phyloP scores from a whole-genome alignment of 2,888 invertebrate genomes.

The Malacosoma neustria region DNA sequence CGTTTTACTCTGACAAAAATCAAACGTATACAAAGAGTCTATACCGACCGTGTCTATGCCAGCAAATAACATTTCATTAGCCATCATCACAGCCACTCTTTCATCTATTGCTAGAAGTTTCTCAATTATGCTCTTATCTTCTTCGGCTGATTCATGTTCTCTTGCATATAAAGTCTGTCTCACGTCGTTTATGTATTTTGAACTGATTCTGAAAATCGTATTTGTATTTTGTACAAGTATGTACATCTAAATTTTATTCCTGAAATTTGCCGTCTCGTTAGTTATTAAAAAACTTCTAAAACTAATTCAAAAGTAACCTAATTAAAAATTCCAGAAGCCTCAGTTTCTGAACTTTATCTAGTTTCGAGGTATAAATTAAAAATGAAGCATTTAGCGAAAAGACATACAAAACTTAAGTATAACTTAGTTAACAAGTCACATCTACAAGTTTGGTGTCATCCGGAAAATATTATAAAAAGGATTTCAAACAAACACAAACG shows the following conservation, averaged over 20 bases:
- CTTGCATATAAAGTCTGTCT: constrained; percentile 35
- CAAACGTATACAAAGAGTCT: background rate
- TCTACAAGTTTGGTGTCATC: no score
- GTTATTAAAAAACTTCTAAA: background rate
- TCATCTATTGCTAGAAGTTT: constrained; percentile 77
- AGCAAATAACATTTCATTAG: constrained; percentile 80
- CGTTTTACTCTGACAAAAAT: no score
- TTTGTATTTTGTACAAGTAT: no score
- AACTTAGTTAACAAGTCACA: no score
- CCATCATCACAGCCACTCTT: constrained; percentile 78
- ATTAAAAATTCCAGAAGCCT: background rate
- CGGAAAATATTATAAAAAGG: no score
- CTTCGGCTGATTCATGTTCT: constrained; percentile 43
- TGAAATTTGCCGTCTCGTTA: no score
- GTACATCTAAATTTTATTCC: background rate
- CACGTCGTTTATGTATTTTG: constrained; percentile 40
- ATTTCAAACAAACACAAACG: no score
- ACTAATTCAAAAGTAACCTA: background rate
- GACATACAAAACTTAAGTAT: no score
- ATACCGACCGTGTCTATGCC: constrained; percentile 81
- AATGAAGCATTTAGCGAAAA: no score
- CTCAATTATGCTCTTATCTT: constrained; percentile 78
- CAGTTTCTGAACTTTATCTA: no score
- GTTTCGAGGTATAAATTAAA: no score
- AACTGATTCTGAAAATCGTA: constrained; percentile 48